phyloP scores from a whole-genome alignment of 2,888 invertebrate species.

The Hydropsyche betteni region DNA sequence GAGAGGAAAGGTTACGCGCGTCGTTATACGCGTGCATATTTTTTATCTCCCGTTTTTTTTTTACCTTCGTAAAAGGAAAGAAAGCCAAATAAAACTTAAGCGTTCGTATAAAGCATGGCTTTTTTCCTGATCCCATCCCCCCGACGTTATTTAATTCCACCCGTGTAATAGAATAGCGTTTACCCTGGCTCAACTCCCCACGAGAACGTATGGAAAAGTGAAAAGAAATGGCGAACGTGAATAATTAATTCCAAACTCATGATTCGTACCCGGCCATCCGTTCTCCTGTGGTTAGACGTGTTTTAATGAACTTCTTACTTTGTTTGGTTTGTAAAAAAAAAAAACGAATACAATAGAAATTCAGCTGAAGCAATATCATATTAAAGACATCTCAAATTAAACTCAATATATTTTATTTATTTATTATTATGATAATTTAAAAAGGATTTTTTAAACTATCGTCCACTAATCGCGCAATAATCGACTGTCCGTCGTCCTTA shows the following conservation, averaged over 20 bases:
- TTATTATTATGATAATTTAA: no score
- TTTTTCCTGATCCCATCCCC: slow-evolving; percentile 31
- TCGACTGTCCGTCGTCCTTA: slow-evolving; percentile 41
- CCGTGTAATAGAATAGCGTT: slow-evolving; percentile 50
- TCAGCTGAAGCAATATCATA: no score
- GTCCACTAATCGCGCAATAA: slow-evolving; percentile 13
- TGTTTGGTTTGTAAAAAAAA: neutral
- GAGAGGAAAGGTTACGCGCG: neutral
- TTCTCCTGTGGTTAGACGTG: slow-evolving; percentile 46
- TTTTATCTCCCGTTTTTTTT: slow-evolving; percentile 3
- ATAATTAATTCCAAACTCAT: slow-evolving; percentile 51
- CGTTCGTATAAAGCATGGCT: slow-evolving; percentile 49
- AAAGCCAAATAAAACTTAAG: slow-evolving; percentile 51
- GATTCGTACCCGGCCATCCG: slow-evolving; percentile 48
- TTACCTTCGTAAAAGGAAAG: slow-evolving; percentile 5
- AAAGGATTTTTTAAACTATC: neutral
- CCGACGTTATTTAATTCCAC: slow-evolving; percentile 50
- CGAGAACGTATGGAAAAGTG: slow-evolving; percentile 46
- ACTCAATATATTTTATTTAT: no score
- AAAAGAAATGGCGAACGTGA: slow-evolving; percentile 46
- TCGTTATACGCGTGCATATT: neutral
- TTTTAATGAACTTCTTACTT: slow-evolving; percentile 48
- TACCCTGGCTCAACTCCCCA: slow-evolving; percentile 43
- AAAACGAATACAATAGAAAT: no score
- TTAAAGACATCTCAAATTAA: no score